Evolutionary conservation across 2,888 invertebrate species (phyloP).

Genomic region (Calameuta idolon): DNA sequence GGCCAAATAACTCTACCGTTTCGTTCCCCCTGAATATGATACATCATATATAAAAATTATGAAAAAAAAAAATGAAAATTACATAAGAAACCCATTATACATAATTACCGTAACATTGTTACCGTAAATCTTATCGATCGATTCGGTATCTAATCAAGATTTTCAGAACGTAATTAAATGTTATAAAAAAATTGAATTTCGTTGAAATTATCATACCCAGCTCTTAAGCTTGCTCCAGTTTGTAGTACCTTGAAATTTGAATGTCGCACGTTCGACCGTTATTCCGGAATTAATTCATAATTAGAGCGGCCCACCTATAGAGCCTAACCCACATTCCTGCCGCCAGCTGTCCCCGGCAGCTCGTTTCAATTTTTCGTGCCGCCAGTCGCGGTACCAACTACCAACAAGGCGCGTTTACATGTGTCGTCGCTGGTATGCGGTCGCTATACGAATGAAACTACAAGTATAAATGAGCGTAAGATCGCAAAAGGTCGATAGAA

Average conservation of each 20-base stretch:
- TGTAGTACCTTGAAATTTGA: conserved; percentile 16
- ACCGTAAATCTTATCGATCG: not conserved
- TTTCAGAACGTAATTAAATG: not conserved
- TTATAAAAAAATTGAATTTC: not conserved
- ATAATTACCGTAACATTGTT: not conserved
- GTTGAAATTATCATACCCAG: not conserved
- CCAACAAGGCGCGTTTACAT: not conserved
- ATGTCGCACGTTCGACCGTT: conserved; percentile 60
- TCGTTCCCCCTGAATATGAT: not conserved
- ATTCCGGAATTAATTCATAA: conserved; percentile 65
- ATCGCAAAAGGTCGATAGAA: not conserved
- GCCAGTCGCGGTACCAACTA: not conserved
- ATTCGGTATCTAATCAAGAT: not conserved
- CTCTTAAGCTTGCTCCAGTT: conserved; percentile 5
- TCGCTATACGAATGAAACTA: not conserved
- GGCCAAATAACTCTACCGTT: not conserved
- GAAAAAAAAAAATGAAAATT: not conserved
- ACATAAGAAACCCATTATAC: not conserved
- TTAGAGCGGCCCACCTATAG: conserved; percentile 58
- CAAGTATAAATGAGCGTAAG: not conserved
- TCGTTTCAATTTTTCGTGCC: conserved; percentile 21
- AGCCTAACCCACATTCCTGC: conserved; percentile 60
- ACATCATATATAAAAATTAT: not conserved
- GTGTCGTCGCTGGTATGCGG: not conserved
- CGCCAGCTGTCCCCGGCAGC: conserved; percentile 52